Base-by-base conservation (phyloP, 2,888 invertebrate genomes). In the Empis livida region DNA sequence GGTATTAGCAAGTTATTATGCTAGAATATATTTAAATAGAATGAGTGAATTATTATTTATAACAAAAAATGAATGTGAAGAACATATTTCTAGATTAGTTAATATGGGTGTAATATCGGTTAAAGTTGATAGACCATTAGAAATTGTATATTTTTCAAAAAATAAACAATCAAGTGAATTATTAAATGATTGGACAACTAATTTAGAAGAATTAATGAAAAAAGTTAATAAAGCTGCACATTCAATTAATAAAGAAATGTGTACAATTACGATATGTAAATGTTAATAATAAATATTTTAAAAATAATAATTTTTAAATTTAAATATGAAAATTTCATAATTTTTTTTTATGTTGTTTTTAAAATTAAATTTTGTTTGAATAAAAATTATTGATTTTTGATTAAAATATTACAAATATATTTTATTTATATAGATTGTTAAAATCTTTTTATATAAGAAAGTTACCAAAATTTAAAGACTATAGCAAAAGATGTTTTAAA, bases 1-100 rank as follows among this genome's bases (percentile, higher is more conserved):
- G 54, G 91, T 94, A 56, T 93, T 96, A 86, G 90, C 95, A 17
- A 91, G 91, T 72, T 96, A 96, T 72, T 96, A 96, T 72, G 92
- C 92, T 0, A 78, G 87, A 56, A 87, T 93, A 55, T 79, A 82
- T 5, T 67, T 92, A 55, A 77, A 78, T 53, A 78, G 94, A 47
- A 91, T 96, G 87, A 84, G 93, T 44, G 84, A 90, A 62, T 73
- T 95, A 37, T 71, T 96, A 41, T 92, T 92, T 56, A 76, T 94
- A 50, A 78, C 82, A 37, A 77, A 79, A 44, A 76, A 77, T 61
- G 91, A 94, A 68, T 88, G 92, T 0, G 95, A 96, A 68, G 85
- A 91, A 44, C 91, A 92, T 54, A 73, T 96, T 42, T 92, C 91
- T 54, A 84, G 83, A 57, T 77, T 96, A 61, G 91, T 92, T 2